Base-by-base conservation (phyloP, 1,140 invertebrate species). In the Cyclina sinensis region DNA sequence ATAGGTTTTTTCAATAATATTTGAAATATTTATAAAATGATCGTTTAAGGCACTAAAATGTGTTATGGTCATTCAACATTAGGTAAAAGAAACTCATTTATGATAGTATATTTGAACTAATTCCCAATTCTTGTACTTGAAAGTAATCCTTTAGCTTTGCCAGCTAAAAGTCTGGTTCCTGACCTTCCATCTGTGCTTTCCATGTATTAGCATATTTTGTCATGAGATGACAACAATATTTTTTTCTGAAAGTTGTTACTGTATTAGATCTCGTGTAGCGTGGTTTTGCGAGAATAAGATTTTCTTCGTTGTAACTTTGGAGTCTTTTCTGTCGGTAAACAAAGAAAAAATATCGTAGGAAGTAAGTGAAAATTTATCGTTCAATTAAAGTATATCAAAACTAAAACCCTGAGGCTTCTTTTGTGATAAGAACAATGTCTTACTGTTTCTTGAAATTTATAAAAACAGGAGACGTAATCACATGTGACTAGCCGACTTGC, bases 261-360 rank as follows among this genome's bases (percentile, higher is more conserved):
- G 7, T 62, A 18, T 62, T 32, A 84, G 39, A 18, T 84, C 82
- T 74, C 82, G 82, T 84, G 4, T 24, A 68, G 48, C 82, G 82
- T 27, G 18, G 48, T 51, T 84, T 84, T 32, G 70, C 82, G 82
- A 84, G 82, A 84, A 16, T 16, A 12, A 18, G 27, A 54, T 70
- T 73, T 51, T 74, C 27, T 24, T 46, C 43, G 54, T 70, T 48
- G 46, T 70, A 70, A 73, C 62, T 37, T 57, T 70, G 68, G 46
- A 27, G 62, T 84, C n/a, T 84, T 48, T 70, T 70, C 48, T 30
- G 82, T 73, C 82, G 82, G 82, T 84, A 84, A 84, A 84, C 82
- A 84, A 84, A 84, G 82, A 84, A 70, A 35, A 84, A 68, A 84
- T 70, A 84, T 84, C 35, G 14, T 84, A 84, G 62, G 48, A 84